These are phyloP conservation scores for Cylindroiulus punctatus DNA, from an alignment of 2,888 invertebrate genomes.

Conservation along the genomic window DNA sequence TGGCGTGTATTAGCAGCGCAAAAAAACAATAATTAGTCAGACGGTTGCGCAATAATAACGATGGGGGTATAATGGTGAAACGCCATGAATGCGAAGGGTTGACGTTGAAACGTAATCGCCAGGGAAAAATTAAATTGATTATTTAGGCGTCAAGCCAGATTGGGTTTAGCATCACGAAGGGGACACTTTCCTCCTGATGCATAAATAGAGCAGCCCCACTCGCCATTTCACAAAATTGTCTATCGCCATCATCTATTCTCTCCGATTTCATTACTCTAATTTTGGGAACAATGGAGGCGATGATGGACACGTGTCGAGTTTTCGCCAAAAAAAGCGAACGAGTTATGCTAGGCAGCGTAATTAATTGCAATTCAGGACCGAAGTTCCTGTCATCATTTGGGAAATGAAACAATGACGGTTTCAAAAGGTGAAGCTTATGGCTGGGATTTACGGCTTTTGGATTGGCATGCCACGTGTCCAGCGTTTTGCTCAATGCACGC, in stretches of 20 bases:
- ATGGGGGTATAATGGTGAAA: neutral
- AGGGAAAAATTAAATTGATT: constrained; percentile 10
- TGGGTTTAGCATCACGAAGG: neutral
- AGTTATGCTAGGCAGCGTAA: neutral
- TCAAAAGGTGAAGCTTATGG: neutral
- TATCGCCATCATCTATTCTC: neutral
- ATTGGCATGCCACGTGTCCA: neutral
- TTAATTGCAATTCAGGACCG: neutral
- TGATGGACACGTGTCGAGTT: neutral
- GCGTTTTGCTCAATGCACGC: too few relatives aligned
- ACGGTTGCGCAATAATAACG: constrained; percentile 18
- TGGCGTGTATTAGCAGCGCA: neutral
- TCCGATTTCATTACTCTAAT: constrained; percentile 18
- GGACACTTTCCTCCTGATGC: neutral
- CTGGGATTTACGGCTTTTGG: neutral
- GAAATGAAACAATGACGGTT: neutral
- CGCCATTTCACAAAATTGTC: neutral
- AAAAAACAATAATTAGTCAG: neutral
- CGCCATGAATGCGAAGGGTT: neutral
- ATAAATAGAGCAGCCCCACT: neutral
- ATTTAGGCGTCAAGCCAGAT: constrained; percentile 18
- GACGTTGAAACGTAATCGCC: neutral
- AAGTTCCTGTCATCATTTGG: constrained; percentile 1
- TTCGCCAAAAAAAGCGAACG: neutral
- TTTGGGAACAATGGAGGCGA: constrained; percentile 6